A percentile compares a stretch with the other conserved stretches of the same genome.
Conservation (phyloP, 2,113 vertebrate genomes). For the Indicator indicator region DNA sequence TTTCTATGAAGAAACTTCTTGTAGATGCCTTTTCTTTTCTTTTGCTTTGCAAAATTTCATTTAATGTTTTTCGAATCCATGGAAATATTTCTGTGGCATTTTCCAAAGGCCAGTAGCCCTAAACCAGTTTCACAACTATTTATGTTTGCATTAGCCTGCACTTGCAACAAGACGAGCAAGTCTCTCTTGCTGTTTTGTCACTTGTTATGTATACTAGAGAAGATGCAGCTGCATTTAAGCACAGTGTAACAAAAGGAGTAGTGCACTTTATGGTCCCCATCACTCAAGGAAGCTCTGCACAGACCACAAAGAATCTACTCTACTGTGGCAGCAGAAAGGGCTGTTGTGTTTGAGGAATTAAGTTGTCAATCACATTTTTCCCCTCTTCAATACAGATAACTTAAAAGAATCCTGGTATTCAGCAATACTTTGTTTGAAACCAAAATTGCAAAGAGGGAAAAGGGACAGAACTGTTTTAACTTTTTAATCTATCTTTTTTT, state of each 20-base stretch:
- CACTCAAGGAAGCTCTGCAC: slow-evolving; percentile 1
- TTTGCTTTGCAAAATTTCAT: neutral
- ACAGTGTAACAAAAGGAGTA: neutral
- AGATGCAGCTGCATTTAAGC: neutral
- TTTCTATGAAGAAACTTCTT: neutral
- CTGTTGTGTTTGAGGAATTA: slow-evolving; percentile 19
- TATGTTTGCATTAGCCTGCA: neutral
- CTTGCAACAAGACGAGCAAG: neutral
- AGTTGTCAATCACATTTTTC: neutral
- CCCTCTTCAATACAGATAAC: neutral
- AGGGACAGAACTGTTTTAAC: neutral
- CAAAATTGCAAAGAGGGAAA: slow-evolving; percentile 1
- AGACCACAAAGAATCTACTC: slow-evolving; percentile 1
- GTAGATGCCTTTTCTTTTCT: neutral
- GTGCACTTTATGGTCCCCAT: neutral
- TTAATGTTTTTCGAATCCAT: neutral
- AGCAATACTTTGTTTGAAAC: slow-evolving; percentile 2
- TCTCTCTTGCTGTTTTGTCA: neutral
- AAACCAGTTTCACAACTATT: neutral
- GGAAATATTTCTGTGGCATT: neutral
- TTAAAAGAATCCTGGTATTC: slow-evolving; percentile 8
- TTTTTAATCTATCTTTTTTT: neutral
- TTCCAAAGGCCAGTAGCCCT: neutral
- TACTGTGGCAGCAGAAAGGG: slow-evolving; percentile 1
- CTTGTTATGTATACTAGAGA: neutral